Evolutionary conservation across 2,113 vertebrate genomes (phyloP).

Genomic region (Macheiramphus alcinus): DNA sequence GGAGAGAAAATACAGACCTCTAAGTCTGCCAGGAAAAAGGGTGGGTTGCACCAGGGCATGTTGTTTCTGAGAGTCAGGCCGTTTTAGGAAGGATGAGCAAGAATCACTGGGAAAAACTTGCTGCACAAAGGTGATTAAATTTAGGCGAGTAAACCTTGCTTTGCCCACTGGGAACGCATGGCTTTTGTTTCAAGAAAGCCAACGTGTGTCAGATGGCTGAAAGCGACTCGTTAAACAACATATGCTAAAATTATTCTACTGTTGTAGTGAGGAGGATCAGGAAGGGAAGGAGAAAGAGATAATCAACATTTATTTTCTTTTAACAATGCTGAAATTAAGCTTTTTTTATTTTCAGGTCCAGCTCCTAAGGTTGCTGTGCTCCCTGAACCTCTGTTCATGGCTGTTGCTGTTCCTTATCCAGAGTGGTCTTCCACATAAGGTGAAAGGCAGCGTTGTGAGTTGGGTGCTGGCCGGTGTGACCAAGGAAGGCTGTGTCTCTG

Average conservation of each 20-base stretch:
- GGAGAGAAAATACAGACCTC: not conserved
- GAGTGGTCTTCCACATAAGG: not conserved
- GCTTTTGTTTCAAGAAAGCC: not conserved
- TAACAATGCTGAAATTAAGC: not conserved
- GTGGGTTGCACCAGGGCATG: not conserved
- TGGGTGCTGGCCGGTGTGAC: not conserved
- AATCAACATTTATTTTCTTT: not conserved
- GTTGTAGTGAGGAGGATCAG: not conserved
- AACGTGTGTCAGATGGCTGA: not conserved
- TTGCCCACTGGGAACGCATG: not conserved
- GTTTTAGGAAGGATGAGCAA: not conserved
- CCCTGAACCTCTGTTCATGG: not conserved
- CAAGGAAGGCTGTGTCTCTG: not conserved
- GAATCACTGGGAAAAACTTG: not conserved
- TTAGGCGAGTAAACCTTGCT: not conserved
- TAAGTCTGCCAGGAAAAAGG: not conserved
- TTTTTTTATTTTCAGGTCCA: not conserved
- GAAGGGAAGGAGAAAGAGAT: not conserved
- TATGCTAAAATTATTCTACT: not conserved
- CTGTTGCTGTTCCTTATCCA: not conserved
- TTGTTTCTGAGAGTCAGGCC: not conserved
- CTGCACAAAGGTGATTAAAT: not conserved
- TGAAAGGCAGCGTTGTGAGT: not conserved
- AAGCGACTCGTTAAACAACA: not conserved
- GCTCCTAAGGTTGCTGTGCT: not conserved